Conservation (phyloP, 2,113 vertebrate species). For the Lampris incognitus region DNA sequence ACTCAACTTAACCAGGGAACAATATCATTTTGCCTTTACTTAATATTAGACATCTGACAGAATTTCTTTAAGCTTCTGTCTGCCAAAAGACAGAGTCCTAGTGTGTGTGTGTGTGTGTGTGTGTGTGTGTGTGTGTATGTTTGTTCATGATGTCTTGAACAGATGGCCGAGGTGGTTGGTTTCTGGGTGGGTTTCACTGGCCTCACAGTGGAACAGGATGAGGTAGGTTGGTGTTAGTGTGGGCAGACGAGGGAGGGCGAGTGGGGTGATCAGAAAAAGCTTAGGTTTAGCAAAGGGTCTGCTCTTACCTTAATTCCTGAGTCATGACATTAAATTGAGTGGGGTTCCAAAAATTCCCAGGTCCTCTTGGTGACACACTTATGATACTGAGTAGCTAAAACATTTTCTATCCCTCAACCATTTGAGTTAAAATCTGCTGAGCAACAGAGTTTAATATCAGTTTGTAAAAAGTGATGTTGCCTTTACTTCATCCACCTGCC, state of each 20-base stretch:
- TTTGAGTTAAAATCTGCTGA: not conserved
- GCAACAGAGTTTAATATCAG: not conserved
- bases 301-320: not conserved
- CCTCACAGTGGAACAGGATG: not conserved
- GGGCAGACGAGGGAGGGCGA: not conserved
- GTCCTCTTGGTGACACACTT: not conserved
- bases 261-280: not conserved
- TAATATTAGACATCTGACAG: too few relatives aligned
- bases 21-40: too few relatives aligned
- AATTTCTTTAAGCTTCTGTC: not conserved
- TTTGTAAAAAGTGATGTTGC: not conserved
- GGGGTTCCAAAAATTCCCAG: too few relatives aligned
- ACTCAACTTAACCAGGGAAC: too few relatives aligned
- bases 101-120: slow-evolving; percentile 26
- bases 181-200: slow-evolving; percentile 4
- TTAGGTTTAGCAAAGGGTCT: not conserved
- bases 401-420: not conserved
- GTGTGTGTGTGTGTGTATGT: slow-evolving; percentile 23
- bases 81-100: too few relatives aligned
- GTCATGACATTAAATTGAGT: not conserved
- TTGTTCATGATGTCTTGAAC: slow-evolving; percentile 27
- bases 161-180: slow-evolving; percentile 42
- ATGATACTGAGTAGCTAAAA: not conserved
- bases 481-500: not conserved
- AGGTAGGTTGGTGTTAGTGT: not conserved